Base-by-base conservation (phyloP, 2,888 invertebrate species). In the Nemotelus nigrinus region DNA sequence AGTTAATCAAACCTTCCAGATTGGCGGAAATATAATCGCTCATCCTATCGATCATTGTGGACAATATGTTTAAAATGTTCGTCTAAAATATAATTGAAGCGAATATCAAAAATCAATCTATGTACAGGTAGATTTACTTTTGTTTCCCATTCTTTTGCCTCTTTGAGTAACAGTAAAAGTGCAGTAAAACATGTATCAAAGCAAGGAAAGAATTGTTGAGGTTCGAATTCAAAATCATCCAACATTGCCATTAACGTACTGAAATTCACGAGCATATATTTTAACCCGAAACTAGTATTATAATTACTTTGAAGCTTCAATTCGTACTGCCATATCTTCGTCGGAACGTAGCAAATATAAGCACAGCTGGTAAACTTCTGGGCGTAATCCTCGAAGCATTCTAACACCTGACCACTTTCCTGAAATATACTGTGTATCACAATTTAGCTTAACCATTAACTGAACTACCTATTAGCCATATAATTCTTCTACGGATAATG, bases 191-290 rank as follows among this genome's bases (percentile, higher is more conserved):
- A 90, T 45, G 93, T 90, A 78, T 94, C 93, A 80, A 96, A 90
- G 86, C 92, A 97, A 41, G 95, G 95, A 80, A 93, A 89, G 86
- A 98, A 97, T 84, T 94, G 93, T 80, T 95, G 94, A 0, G 93
- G 91, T 83, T 93, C 92, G 87, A 98, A 98, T 84, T 96, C 95
- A 88, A 97, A 97, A 87, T 97, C 97, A 83, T 97, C 96, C 55
- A 98, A 92, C 0, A 94, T 93, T 82, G 91, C 90, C 85, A 94
- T 92, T 3, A 98, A 88, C 0, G 97, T 94, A 81, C 80, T 72
- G n/a, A n/a, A 25, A 25, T 25, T 25, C 25, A 25, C 25, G 25
- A 25, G 25, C 25, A 25, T 25, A 25, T 25, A 25, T 25, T 25
- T 25, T 25, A 25, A 25, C 25, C 25, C 25, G 25, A 25, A 25